Base-by-base conservation (phyloP, 2,797 vertebrate species). In the Pipistrellus pipistrellus region DNA sequence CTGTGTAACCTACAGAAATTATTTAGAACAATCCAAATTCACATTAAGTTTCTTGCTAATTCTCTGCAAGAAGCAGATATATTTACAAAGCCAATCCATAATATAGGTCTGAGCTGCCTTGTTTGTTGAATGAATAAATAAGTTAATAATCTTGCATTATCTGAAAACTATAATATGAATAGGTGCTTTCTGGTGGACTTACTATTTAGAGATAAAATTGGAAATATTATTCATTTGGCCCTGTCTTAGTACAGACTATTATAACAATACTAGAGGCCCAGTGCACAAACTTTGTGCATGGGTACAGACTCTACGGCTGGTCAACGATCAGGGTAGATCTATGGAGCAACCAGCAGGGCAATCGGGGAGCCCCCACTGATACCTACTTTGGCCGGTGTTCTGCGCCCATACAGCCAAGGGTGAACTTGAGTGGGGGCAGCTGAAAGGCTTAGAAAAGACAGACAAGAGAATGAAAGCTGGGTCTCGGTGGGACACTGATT, bases 11-110 rank as follows among this genome's bases (percentile, higher is more conserved):
- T 82, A 78, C 17, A 90, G 78, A 92, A 81, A 59, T 87, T 82
- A 76, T 84, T 90, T 90, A 53, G 59, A 87, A 81, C 8, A 85
- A 30, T 86, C 15, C 78, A 59, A 94, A 93, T 64, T 88, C 87
- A 38, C 62, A 69, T n/a, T 27, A 89, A 71, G n/a, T 73, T 69
- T 83, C 77, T 85, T 87, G 72, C 51, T 90, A 41, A 95, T 75
- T 88, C 64, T 88, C 46, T 94, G 41, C n/a, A 25, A 78, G 64
- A 77, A 85, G 21, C 23, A 91, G 48, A 93, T 55, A 2, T 46
- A 32, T 94, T 94, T 80, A 83, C 23, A 5, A 90, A 87, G 41
- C 27, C 23, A 80, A 23, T 57, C n/a, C 8, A 41, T 68, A 72
- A 51, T 83, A 53, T 13, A 84, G 71, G 53, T 72, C 71, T 55